Evolutionary conservation across 2,888 invertebrate species (phyloP), one percentile per base, ranked within the genome.

Genomic region (Vandiemenella viatica): DNA sequence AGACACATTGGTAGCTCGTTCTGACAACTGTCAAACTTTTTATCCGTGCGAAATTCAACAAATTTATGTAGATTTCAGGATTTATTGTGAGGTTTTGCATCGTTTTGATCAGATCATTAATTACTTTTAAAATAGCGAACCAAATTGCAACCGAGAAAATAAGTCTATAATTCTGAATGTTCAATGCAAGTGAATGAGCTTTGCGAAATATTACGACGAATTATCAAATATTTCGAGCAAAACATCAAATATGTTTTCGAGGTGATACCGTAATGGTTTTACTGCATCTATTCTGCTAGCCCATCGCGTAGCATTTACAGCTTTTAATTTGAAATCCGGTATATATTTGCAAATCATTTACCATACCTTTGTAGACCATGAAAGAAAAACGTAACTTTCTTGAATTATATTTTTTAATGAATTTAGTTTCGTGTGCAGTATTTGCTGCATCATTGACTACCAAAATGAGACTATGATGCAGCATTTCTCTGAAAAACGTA

Each of bases 1-100:
- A 37, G 53, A 53, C 37, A 55, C 37, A 46, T 54, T 46, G 44
- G 48, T 43, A 52, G 54, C 52, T 57, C 53, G 50, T 52, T 44
- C 38, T 51, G 54, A 50, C 41, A 52, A 15, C 21, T 55, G 50
- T 55, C 49, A 53, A 57, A 57, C 46, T 53, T 49, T 53, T 58
- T 51, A 54, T 48, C 55, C 49, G 52, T 53, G 48, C 52, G 52
- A 55, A 54, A 45, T 45, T 54, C 37, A 44, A 45, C 45, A 13
- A 55, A 53, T 52, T 55, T 48, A 49, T 52, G 53, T 53, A 51
- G 16, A 56, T 21, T 57, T 55, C 41, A 51, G 38, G 57, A 52
- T 55, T 56, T 50, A 55, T 54, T 50, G 50, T 55, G 51, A 51
- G 56, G 40, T 40, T 57, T 43, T 56, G 58, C 54, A 57, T 55